Evolutionary conservation across 2,797 vertebrate species (phyloP), one percentile per base, ranked within the genome.

Genomic region (Paguma larvata): DNA sequence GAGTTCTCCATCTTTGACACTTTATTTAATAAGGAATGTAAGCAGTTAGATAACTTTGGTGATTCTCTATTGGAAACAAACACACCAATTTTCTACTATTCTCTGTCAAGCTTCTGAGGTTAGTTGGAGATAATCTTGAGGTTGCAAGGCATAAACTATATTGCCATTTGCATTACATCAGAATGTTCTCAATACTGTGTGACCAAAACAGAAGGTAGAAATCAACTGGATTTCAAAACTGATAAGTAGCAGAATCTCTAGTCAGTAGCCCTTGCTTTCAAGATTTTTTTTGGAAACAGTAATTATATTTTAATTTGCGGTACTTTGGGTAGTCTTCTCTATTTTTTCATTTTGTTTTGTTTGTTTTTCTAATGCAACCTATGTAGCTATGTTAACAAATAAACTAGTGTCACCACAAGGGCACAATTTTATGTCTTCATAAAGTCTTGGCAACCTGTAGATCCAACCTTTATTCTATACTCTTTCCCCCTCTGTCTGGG

Each of bases 61-160:
- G 19, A 70, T 94, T 86, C 68, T 94, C 48, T 86, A 78, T 44
- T 89, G n/a, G 46, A 18, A 30, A 23, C 25, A 85, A 86, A 78
- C 63, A 73, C 4, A 38, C 38, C 34, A 51, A 14, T 63, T 95
- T 77, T 95, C 56, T 94, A 59, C 63, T 90, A 0, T 94, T 94
- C 62, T 89, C 84, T 92, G 94, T 92, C 91, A 96, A 59, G 88
- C 11, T 92, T 88, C 67, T 80, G 48, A 90, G 82, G 41, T 89
- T 95, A 80, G 75, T 75, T 91, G 78, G 93, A 89, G 72, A 87
- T 95, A 70, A 56, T 85, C 48, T 72, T 89, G 78, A 89, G 16
- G n/a, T 70, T 65, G 16, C 21, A 89, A 83, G 84, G 34, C 83
- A 38, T 80, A 44, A 82, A 95, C 72, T 92, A 77, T 27, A 16